Evolutionary conservation across 2,113 vertebrate species (phyloP).

Genomic region (Alexandromys fortis): DNA sequence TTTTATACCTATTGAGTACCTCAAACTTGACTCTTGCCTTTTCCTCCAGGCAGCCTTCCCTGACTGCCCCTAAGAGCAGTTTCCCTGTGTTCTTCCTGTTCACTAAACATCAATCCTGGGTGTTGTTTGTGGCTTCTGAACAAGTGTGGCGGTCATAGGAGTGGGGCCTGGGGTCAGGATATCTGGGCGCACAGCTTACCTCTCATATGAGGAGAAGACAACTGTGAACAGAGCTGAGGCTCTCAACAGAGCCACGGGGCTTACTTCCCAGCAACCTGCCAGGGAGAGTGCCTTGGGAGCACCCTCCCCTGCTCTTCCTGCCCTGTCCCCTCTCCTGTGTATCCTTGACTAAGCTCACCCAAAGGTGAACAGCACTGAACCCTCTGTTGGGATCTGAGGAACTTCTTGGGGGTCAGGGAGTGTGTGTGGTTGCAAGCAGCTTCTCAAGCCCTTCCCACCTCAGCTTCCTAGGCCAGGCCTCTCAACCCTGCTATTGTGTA

Average conservation of each 20-base stretch:
- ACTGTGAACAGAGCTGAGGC: background rate
- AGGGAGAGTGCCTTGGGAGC: background rate
- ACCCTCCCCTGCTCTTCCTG: background rate
- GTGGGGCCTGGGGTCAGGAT: background rate
- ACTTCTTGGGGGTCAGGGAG: background rate
- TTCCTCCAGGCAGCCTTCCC: slow-evolving; percentile 30
- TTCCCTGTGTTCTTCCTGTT: background rate
- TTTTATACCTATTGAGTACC: background rate
- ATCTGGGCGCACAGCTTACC: background rate
- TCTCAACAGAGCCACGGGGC: background rate
- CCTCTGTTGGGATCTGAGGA: background rate
- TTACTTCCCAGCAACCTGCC: background rate
- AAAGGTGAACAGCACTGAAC: background rate
- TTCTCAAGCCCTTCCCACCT: background rate
- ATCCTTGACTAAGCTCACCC: background rate
- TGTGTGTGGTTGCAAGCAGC: background rate
- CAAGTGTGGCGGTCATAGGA: background rate
- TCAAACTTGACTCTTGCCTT: background rate
- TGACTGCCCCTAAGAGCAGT: background rate
- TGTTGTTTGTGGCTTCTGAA: background rate
- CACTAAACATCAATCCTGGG: background rate
- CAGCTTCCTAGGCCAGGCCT: background rate
- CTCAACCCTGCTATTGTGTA: background rate
- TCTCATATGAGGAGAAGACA: background rate
- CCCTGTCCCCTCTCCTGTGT: too few relatives aligned